Evolutionary conservation across 2,113 vertebrate genomes (phyloP), one percentile per base, ranked within the genome.

Genomic region (Charina bottae): DNA sequence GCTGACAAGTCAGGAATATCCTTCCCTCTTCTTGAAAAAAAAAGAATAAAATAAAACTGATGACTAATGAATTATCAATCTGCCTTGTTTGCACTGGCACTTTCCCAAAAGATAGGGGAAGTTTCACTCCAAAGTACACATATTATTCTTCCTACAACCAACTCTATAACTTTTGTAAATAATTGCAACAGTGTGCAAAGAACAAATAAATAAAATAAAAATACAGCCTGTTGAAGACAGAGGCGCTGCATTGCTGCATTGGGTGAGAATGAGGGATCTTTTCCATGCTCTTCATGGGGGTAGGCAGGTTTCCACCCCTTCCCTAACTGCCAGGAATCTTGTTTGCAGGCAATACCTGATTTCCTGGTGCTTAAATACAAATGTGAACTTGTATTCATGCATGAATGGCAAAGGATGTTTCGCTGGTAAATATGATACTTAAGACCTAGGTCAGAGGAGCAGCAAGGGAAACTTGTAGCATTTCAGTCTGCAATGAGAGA

Each of bases 71-170:
- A 12, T 78, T 87, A 90, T 83, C 17, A 2, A 53, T 93, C 12
- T 92, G 87, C 78, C 56, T 87, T n/a, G 42, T 72, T 92, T 93
- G 49, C 26, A 49, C 89, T 10, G 59, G 92, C 58, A 93, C 23
- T 86, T 15, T 21, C 89, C 60, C 87, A 83, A 88, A 87, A 7
- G 94, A 64, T 19, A 93, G 89, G 26, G 64, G 86, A 0, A 12
- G 92, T 91, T 89, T 93, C 92, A 26, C 90, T 93, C 92, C 86
- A 93, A 94, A 93, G 6, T 13, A 90, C 72, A 62, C 46, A 92
- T 96, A 95, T 92, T 3, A 37, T 59, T 46, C 2, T 0, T 53
- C 60, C 92, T 46, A 33, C 53, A 92, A 72, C 58, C 58, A 24
- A 42, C 0, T 1, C 68, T 68, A 33, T 11, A 1, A 42, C 8